Evolutionary conservation across 2,888 invertebrate species (phyloP), one percentile per base, ranked within the genome.

Genomic region (Dascillus cervinus): DNA sequence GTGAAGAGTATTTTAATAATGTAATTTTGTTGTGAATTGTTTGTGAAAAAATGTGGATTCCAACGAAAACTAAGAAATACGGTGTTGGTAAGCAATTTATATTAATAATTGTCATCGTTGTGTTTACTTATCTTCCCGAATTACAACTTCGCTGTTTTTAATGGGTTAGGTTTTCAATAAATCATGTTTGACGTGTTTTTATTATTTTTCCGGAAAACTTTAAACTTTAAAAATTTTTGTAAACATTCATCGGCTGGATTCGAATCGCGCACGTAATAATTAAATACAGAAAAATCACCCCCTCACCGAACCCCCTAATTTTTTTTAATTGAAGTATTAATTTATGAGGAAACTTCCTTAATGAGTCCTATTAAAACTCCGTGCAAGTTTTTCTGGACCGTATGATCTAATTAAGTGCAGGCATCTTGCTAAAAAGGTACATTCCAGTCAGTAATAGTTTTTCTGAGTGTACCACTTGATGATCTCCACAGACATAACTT

Each of bases 41-140:
- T n/a, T n/a, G 9, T 3, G 28, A 13, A 26, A 41, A 62, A 62
- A 82, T 82, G 82, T 82, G 82, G 82, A 74, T 77, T 55, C 78
- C 80, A 46, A 74, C 77, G 44, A 82, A 80, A 68, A 73, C 75
- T 41, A 76, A 79, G 49, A 82, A 82, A 70, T 74, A 81, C 66
- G 82, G 77, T 53, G 79, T 81, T 64, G 81, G 81, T 81, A 70
- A 77, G 80, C 72, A 33, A 39, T 38, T 23, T 21, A 21, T 12
- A 2, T 12, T 28, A 31, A 31, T 13, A 15, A 22, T 22, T 33
- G 10, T 2, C 4, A 2, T 11, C 4, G 17, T 4, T 4, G 11
- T 13, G 13, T 13, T 13, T 11, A 10, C 13, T 25, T 15, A 3
- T 22, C 23, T 22, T 26, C 17, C 19, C 14, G 22, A 24, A 4